phyloP scores from a whole-genome alignment of 2,113 vertebrate species.

The Strigops habroptila region DNA sequence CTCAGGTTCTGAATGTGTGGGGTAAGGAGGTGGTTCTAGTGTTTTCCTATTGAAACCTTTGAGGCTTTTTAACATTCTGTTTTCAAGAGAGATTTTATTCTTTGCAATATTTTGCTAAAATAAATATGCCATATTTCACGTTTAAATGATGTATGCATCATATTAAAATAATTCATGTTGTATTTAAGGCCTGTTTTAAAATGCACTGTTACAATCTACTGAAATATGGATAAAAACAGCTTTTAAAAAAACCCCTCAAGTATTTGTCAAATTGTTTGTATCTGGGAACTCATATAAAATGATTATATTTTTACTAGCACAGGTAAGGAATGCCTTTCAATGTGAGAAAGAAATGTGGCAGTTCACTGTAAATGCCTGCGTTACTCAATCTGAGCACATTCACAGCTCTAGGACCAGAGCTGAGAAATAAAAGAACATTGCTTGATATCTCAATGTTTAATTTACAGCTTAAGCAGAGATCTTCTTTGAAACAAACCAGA shows the following conservation, averaged over 20 bases:
- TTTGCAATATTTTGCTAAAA: background rate
- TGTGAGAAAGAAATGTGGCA: background rate
- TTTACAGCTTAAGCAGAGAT: background rate
- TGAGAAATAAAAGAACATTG: background rate
- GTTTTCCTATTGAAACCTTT: background rate
- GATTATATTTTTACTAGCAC: background rate
- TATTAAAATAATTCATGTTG: background rate
- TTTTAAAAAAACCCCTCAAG: background rate
- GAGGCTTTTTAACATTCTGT: background rate
- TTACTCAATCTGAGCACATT: background rate
- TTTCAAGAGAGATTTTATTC: background rate
- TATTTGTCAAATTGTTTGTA: background rate
- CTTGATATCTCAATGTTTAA: background rate
- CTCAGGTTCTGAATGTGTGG: background rate
- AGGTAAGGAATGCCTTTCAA: background rate
- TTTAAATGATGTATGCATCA: background rate
- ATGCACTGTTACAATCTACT: background rate
- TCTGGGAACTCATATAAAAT: background rate
- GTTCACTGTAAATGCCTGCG: background rate
- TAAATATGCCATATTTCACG: background rate
- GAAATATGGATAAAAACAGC: background rate
- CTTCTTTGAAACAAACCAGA: background rate
- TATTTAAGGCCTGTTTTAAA: background rate
- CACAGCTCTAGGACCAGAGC: background rate
- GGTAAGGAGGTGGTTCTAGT: background rate